A percentile compares a stretch with the other conserved stretches of the same genome.
These are phyloP conservation scores for Proterorhinus semilunaris DNA, from an alignment of 2,113 vertebrate genomes.

Conservation along the genomic window DNA sequence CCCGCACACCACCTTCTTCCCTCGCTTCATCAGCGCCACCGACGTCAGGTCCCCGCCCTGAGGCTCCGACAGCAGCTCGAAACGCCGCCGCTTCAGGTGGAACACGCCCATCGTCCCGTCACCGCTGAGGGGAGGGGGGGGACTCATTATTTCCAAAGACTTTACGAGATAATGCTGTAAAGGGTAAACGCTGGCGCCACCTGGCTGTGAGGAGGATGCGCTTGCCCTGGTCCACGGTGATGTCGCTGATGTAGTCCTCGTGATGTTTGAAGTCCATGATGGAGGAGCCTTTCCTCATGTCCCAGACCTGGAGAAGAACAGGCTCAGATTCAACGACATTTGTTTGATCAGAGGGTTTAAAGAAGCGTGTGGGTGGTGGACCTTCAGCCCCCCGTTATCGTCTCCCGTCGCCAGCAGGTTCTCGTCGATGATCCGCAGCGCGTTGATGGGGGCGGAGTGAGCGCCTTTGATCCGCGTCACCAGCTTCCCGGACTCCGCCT, in stretches of 20 bases:
- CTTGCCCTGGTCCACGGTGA: constrained; percentile 83
- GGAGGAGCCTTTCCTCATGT: constrained; percentile 84
- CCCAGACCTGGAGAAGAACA: constrained; percentile 78
- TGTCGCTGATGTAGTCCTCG: constrained; percentile 92
- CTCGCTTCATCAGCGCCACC: constrained; percentile 87
- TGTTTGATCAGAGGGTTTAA: too few relatives aligned
- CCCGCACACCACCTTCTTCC: constrained; percentile 89
- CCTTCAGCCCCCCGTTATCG: constrained; percentile 84
- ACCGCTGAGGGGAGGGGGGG: constrained; percentile 70
- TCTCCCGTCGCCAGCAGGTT: constrained; percentile 91
- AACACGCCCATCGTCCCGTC: constrained; percentile 93
- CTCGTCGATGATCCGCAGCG: constrained; percentile 85
- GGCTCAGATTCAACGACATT: not conserved
- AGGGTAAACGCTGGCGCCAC: constrained; percentile 29
- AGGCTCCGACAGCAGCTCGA: constrained; percentile 88
- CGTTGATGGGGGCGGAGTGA: constrained; percentile 83
- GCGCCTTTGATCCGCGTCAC: constrained; percentile 86
- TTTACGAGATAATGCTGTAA: too few relatives aligned
- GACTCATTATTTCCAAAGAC: too few relatives aligned
- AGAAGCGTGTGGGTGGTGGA: constrained; percentile 35
- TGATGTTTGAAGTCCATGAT: constrained; percentile 92
- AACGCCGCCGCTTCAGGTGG: constrained; percentile 87
- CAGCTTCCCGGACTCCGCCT: constrained; percentile 85
- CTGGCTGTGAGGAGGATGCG: constrained; percentile 89
- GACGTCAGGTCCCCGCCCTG: constrained; percentile 92